phyloP scores from a whole-genome alignment of 2,113 vertebrate species.

The Pogona vitticeps region DNA sequence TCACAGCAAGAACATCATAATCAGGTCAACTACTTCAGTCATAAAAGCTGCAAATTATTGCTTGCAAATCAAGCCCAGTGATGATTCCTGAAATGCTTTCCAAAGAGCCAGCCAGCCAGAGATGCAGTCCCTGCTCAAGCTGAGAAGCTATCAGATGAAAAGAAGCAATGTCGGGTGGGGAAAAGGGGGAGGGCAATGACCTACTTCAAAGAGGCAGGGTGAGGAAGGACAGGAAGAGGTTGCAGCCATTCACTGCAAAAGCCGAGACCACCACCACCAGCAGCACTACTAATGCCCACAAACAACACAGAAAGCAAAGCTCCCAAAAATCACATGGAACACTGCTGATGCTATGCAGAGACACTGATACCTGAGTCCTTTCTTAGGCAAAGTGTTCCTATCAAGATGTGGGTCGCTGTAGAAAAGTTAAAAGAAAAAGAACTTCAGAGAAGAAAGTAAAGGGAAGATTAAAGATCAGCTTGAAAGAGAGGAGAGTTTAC shows the following conservation, averaged over 20 bases:
- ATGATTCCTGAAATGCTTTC: constrained; percentile 43
- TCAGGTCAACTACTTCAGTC: constrained; percentile 1
- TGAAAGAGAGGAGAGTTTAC: constrained; percentile 18
- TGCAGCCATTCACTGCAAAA: constrained; percentile 70
- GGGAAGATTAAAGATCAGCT: constrained; percentile 46
- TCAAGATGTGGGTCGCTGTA: constrained; percentile 93
- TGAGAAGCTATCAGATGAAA: constrained; percentile 57
- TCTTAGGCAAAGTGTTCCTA: constrained; percentile 99
- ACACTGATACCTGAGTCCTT: constrained; percentile 94
- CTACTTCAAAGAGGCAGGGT: constrained; percentile 1
- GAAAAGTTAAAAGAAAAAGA: constrained; percentile 87
- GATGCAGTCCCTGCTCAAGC: constrained; percentile 67
- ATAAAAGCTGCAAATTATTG: constrained; percentile 42
- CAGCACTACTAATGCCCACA: constrained; percentile 61
- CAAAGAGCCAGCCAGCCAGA: constrained; percentile 62
- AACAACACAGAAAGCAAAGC: constrained; percentile 72
- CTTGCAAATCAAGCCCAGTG: constrained; percentile 44
- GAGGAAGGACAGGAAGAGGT: neutral
- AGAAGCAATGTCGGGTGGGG: constrained; percentile 26
- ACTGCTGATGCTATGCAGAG: constrained; percentile 65
- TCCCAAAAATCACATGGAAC: constrained; percentile 72
- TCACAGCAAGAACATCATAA: constrained; percentile 14
- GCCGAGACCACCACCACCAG: constrained; percentile 49
- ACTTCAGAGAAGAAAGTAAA: constrained; percentile 79
- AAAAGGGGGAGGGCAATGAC: neutral